Conservation (phyloP, 2,888 invertebrate genomes). For the Coelopa pilipes region DNA sequence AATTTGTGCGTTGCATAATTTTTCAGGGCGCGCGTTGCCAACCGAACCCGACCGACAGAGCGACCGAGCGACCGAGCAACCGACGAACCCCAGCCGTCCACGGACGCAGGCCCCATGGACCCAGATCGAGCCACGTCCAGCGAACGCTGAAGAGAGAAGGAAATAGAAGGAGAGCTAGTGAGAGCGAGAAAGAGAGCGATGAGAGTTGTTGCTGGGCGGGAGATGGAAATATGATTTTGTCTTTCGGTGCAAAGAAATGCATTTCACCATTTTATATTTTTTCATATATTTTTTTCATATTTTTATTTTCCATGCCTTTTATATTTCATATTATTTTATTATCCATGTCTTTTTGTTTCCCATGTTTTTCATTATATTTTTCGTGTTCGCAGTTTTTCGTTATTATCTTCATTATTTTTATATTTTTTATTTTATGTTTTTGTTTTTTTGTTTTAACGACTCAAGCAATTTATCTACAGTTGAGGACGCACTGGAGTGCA, state of each 20-base stretch:
- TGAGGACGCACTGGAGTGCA: slow-evolving; percentile 7
- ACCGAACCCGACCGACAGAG: background rate
- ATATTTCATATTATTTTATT: background rate
- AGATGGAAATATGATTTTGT: slow-evolving; percentile 16
- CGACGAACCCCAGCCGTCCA: background rate
- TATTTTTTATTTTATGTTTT: background rate
- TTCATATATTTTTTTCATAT: background rate
- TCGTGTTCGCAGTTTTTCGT: background rate
- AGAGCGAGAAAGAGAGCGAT: background rate
- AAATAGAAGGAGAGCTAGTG: background rate
- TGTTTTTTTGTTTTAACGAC: background rate
- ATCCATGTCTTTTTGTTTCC: too few species aligned
- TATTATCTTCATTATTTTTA: background rate
- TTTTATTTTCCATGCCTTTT: background rate
- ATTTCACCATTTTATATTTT: background rate
- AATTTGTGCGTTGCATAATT: slow-evolving; percentile 29
- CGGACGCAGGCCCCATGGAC: background rate
- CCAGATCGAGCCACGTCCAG: background rate
- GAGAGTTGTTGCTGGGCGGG: background rate
- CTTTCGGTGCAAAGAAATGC: slow-evolving; percentile 4
- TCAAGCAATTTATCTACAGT: slow-evolving; percentile 8
- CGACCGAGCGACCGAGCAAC: background rate
- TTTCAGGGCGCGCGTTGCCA: slow-evolving; percentile 4
- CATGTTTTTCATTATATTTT: background rate
- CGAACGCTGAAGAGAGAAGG: background rate